Percentiles rank a stretch among this genome's conserved stretches.
phyloP scores from a whole-genome alignment of 2,888 invertebrate species.

The Ashinkailepas kermadecensis region DNA sequence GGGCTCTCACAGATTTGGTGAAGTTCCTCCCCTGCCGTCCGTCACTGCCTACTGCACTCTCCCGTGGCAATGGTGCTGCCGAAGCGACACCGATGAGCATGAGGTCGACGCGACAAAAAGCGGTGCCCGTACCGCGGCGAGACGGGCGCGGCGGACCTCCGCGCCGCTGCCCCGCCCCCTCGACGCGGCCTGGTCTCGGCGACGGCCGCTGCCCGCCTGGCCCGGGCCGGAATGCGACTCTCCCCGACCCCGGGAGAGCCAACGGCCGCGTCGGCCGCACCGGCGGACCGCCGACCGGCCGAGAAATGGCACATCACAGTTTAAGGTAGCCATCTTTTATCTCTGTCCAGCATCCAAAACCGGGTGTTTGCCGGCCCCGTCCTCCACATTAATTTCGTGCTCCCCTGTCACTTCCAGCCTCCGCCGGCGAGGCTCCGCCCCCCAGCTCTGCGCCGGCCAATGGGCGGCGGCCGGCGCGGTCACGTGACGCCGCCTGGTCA shows the following conservation, averaged over 20 bases:
- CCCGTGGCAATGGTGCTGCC: no score
- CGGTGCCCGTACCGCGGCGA: no score
- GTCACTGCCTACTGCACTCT: no score
- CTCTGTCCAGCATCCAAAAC: conserved; percentile 21
- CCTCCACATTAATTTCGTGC: conserved; percentile 16
- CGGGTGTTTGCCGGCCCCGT: conserved; percentile 9
- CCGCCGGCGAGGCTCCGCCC: conserved; percentile 10
- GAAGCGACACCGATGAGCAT: no score
- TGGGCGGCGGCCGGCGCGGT: not conserved
- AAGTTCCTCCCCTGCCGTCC: no score
- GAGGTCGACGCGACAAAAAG: no score
- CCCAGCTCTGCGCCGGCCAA: not conserved
- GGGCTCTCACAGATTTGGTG: no score
- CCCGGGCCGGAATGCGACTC: not conserved
- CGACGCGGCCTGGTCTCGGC: not conserved
- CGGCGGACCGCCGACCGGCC: not conserved
- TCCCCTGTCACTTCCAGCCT: conserved; percentile 2
- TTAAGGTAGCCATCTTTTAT: conserved; percentile 22
- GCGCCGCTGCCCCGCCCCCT: not conserved
- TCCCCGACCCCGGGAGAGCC: not conserved
- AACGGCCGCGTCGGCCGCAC: not conserved
- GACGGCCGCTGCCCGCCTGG: not conserved
- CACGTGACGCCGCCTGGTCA: conserved; percentile 1
- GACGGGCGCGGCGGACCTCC: not conserved
- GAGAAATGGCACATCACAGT: conserved; percentile 22